phyloP scores from a whole-genome alignment of 2,888 invertebrate species.

The Catocala sponsa region DNA sequence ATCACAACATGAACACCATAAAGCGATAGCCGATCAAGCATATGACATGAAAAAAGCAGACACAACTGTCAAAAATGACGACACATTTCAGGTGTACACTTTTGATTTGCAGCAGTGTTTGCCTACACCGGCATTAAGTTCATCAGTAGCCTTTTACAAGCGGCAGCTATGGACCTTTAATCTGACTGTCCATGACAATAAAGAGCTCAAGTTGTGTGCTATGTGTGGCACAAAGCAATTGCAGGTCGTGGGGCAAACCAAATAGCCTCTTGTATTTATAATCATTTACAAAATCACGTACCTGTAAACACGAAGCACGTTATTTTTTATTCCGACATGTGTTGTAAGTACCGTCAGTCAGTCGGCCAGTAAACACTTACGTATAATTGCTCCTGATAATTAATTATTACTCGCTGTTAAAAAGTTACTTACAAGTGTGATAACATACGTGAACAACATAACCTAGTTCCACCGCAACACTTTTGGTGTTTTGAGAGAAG shows the following conservation, averaged over 20 bases:
- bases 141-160: conserved; percentile 30
- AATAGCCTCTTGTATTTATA: background rate
- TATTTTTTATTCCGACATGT: background rate
- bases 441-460: too few species aligned
- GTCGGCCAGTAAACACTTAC: too few species aligned
- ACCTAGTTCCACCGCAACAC: too few species aligned
- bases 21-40: background rate
- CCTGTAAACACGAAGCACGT: background rate
- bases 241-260: background rate
- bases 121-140: conserved; percentile 27
- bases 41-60: background rate
- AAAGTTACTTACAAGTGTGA: too few species aligned
- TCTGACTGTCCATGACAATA: conserved; percentile 27
- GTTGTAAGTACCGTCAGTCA: too few species aligned
- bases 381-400: too few species aligned
- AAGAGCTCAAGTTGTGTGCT: background rate
- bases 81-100: background rate
- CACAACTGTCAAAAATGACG: background rate
- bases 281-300: background rate
- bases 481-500: too few species aligned
- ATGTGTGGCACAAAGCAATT: background rate
- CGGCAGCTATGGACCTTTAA: conserved; percentile 36
- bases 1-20: background rate
- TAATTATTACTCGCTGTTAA: too few species aligned
- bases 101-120: conserved; percentile 18